A percentile compares a stretch with the other conserved stretches of the same genome.
Evolutionary conservation across 1,140 invertebrate species (phyloP).

Genomic region (Drosophila mojavensis): DNA sequence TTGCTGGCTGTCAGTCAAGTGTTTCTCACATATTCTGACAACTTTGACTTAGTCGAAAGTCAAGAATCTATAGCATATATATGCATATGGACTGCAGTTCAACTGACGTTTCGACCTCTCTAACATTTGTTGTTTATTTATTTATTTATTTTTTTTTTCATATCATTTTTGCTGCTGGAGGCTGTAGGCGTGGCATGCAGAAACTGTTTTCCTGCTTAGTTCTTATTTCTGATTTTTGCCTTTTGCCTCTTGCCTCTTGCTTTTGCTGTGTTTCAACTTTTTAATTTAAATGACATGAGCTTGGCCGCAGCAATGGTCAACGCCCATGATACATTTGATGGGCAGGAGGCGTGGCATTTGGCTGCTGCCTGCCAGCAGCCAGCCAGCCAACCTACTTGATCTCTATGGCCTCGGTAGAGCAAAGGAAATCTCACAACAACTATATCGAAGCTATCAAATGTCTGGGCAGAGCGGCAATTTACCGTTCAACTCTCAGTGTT

Average conservation of each 20-base stretch:
- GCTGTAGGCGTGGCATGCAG: constrained; percentile 53
- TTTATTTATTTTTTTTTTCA: background rate
- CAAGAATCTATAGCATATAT: constrained; percentile 60
- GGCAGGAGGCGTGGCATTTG: constrained; percentile 60
- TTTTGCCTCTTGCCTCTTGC: constrained; percentile 25
- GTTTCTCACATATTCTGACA: constrained; percentile 47
- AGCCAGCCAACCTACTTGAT: constrained; percentile 47
- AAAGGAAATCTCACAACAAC: constrained; percentile 48
- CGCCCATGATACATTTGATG: constrained; percentile 69
- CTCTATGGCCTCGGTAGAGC: constrained; percentile 50
- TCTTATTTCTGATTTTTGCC: background rate
- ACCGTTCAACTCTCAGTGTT: constrained; percentile 47
- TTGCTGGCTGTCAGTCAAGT: constrained; percentile 58
- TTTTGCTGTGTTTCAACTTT: constrained; percentile 64
- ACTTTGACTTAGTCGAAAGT: constrained; percentile 72
- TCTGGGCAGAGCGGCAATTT: constrained; percentile 27
- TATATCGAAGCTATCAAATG: constrained; percentile 27
- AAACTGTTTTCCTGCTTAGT: background rate
- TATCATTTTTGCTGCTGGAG: background rate
- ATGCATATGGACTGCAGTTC: background rate
- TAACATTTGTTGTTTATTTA: background rate
- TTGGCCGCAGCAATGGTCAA: constrained; percentile 31
- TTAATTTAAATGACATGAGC: constrained; percentile 80
- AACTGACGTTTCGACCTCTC: constrained; percentile 51
- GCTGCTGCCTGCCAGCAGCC: constrained; percentile 5